A percentile compares a stretch with the other conserved stretches of the same genome.
phyloP scores from a whole-genome alignment of 2,888 invertebrate genomes.

The Hypena proboscidalis region DNA sequence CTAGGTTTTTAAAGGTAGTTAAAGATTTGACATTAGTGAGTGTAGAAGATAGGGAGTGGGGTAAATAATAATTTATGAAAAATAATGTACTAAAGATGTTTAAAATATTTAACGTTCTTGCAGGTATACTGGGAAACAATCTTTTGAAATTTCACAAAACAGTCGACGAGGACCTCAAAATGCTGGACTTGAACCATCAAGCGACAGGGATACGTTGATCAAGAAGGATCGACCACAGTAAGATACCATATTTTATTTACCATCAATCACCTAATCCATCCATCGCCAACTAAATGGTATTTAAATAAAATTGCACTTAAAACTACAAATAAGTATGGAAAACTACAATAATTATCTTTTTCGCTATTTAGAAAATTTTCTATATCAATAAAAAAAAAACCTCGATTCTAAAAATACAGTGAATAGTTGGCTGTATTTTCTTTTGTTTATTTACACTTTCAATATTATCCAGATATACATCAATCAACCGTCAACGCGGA shows the following conservation, averaged over 20 bases:
- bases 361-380: no score
- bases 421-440: no score
- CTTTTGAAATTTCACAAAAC: slow-evolving; percentile 55
- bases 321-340: no score
- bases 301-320: no score
- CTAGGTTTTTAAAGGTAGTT: no score
- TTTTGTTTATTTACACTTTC: background rate
- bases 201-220: slow-evolving; percentile 59
- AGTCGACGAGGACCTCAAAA: slow-evolving; percentile 84
- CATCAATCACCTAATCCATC: no score
- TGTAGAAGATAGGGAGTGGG: no score
- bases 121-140: slow-evolving; percentile 54
- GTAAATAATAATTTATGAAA: background rate
- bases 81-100: background rate
- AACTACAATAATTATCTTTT: no score
- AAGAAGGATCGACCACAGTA: slow-evolving; percentile 83
- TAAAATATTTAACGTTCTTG: background rate
- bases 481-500: slow-evolving; percentile 86
- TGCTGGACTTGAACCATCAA: slow-evolving; percentile 74
- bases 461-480: slow-evolving; percentile 76
- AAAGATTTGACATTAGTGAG: no score
- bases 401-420: no score
- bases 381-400: no score
- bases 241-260: slow-evolving; percentile 40
- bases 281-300: no score